Percentiles rank a stretch among this genome's conserved stretches.
phyloP scores from a whole-genome alignment of 2,888 invertebrate genomes.

The Noctua fimbriata region DNA sequence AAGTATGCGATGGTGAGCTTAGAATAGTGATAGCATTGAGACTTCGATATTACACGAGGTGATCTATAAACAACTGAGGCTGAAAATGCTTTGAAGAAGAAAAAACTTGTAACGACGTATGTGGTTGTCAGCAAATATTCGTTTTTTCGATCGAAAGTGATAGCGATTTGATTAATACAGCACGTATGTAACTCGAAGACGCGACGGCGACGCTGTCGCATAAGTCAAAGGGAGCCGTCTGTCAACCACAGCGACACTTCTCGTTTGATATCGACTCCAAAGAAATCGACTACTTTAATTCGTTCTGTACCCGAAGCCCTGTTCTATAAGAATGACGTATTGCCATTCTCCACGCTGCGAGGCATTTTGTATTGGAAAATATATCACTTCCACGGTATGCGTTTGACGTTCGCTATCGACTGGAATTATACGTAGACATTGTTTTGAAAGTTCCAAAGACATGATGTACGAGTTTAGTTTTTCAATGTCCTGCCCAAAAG shows the following conservation, averaged over 20 bases:
- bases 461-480: constrained; percentile 54
- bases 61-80: background rate
- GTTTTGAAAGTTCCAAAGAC: constrained; percentile 38
- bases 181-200: constrained; percentile 25
- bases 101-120: background rate
- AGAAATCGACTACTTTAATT: constrained; percentile 71
- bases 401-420: constrained; percentile 59
- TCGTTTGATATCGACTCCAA: constrained; percentile 65
- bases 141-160: constrained; percentile 32
- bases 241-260: constrained; percentile 65
- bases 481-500: constrained; percentile 40
- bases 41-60: too few species aligned
- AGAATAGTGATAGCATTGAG: background rate
- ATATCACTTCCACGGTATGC: constrained; percentile 59
- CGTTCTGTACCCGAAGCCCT: constrained; percentile 52
- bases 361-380: constrained; percentile 59
- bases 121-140: constrained; percentile 35
- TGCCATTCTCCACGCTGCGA: constrained; percentile 48
- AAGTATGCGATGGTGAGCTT: background rate
- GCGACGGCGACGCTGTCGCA: constrained; percentile 46
- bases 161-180: constrained; percentile 56
- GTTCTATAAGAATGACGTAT: constrained; percentile 60
- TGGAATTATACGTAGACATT: constrained; percentile 52
- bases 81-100: constrained; percentile 4
- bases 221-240: constrained; percentile 61